Conservation (phyloP, 2,888 invertebrate genomes). For the Digitonthophagus gazella region DNA sequence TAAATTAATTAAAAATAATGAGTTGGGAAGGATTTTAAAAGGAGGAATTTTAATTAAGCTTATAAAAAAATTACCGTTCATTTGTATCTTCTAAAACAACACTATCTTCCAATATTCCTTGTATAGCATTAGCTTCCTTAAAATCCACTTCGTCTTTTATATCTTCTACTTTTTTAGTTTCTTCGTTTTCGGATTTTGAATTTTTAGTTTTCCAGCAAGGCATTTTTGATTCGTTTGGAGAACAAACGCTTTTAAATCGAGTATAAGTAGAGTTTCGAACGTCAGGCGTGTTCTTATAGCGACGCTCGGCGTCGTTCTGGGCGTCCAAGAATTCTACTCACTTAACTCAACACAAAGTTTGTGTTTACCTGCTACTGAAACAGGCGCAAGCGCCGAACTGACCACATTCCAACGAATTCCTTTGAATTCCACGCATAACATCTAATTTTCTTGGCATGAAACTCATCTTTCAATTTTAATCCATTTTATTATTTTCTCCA, state of each 20-base stretch:
- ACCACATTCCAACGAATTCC: not conserved
- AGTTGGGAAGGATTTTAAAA: not conserved
- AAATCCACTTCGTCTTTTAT: not conserved
- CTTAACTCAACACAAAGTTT: not conserved
- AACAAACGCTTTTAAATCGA: too few species aligned
- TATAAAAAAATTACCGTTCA: slow-evolving; percentile 33
- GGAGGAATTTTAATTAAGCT: not conserved
- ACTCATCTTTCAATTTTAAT: not conserved
- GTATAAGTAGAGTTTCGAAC: too few species aligned
- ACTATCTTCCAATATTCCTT: slow-evolving; percentile 41
- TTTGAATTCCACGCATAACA: not conserved
- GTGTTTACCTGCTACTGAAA: not conserved
- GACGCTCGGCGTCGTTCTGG: not conserved
- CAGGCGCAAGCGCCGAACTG: not conserved
- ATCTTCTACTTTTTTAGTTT: not conserved
- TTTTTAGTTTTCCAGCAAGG: not conserved
- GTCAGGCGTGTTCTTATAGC: too few species aligned
- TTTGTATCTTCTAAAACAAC: slow-evolving; percentile 35
- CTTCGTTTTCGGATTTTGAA: not conserved
- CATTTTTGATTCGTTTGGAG: not conserved
- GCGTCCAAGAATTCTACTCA: not conserved
- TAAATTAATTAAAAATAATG: slow-evolving; percentile 7
- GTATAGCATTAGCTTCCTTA: slow-evolving; percentile 34
- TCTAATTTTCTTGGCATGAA: not conserved
- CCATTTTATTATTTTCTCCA: too few species aligned